Evolutionary conservation across 2,888 invertebrate species (phyloP), one percentile per base, ranked within the genome.

Genomic region (Melanostoma mellinum): DNA sequence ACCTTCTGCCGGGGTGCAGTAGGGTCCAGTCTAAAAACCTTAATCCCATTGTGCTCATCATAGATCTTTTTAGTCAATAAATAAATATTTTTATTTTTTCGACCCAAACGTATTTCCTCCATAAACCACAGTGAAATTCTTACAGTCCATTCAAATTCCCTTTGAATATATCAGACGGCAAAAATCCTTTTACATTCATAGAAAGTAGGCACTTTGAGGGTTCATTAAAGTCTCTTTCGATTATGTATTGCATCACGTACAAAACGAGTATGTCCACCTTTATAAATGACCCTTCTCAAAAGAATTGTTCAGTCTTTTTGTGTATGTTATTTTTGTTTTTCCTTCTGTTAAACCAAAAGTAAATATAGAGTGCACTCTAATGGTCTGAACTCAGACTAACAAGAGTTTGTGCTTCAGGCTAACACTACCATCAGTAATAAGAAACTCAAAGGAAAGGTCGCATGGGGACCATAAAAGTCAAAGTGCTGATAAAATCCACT

Each of bases 401-500:
- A 73, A 42, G 6, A 20, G 35, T 56, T 42, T 71, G 61, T 73
- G 52, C 40, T 48, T 6, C 38, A 8, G 32, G 42, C 42, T 20
- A 65, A 42, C 9, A 10, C 61, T 42, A 44, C 48, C 46, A 20
- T 20, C 36, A 71, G 76, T 78, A 82, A 69, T 63, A 74, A 60
- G 78, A 78, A 67, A 55, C 63, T 74, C 78, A 78, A 74, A 78
- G 74, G 60, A 74, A 84, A 67, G 71, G 74, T 79, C 84, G 50
- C 84, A 60, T 38, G 42, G 78, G 84, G 84, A 75, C 74, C 48
- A 67, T 84, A 84, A 84, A 84, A 75, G 65, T 58, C 65, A 84
- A 79, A 84, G 84, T 84, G 84, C 78, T 84, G 84, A 79, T 84
- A 79, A 75, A 71, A 79, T 74, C 79, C 84, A 79, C 84, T 84